Evolutionary conservation across 2,888 invertebrate species (phyloP), one percentile per base, ranked within the genome.

Genomic region (Lymantria dispar): DNA sequence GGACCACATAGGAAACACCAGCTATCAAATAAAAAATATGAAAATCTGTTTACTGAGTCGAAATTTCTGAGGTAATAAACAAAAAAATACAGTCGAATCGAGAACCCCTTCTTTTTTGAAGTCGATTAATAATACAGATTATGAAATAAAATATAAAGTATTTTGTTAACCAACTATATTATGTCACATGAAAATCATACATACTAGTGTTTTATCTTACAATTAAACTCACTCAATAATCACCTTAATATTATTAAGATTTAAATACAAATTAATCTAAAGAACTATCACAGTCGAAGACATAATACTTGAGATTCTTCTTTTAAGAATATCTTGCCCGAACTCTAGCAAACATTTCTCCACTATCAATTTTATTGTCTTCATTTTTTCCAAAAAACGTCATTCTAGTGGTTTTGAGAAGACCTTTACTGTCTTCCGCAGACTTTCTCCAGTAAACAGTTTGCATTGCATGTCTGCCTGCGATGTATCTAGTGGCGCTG

Each of bases 401-500:
- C 66, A 91, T 92, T 64, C 88, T 92, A 7, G 93, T 92, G 9
- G 93, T 93, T 72, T 90, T 93, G 48, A 93, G 69, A 50, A 93
- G 84, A 9, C 91, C 92, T 33, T 90, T 92, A 58, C 83, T 85
- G 30, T 76, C 78, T 37, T 84, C 88, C 7, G 91, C 87, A 0
- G 87, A 80, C 41, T 93, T 92, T 68, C 95, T 91, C 96, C 96
- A 96, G 71, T 96, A 96, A 0, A 95, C 94, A 0, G 95, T 95
- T 74, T 96, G 95, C 15, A 95, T 93, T 0, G 95, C 95, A 70
- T 95, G 94, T 54, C 95, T 93, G 45, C 95, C 95, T 45, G 94
- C 94, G 61, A 95, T 94, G 78, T 94, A 95, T 52, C 95, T 93
- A 14, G 95, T 94, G 39, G 95, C 94, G 61, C 94, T 93, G 65